These are phyloP conservation scores for Argya squamiceps DNA, from an alignment of 2,797 vertebrate genomes.

Conservation along the genomic window DNA sequence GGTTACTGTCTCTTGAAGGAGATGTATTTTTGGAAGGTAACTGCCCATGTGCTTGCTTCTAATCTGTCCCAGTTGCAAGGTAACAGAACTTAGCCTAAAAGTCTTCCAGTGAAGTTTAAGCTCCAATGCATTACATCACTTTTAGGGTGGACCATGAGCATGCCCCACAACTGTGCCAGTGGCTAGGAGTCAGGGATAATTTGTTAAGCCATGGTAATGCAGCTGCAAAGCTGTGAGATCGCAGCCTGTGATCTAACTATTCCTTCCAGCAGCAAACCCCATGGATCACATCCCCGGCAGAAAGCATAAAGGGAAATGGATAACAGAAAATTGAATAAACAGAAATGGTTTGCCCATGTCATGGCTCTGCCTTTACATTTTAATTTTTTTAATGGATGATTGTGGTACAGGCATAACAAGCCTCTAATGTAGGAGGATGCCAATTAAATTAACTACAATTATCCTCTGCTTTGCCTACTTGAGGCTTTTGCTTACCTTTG, in stretches of 20 bases:
- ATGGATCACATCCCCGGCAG: fast-evolving
- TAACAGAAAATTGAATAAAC: neutral
- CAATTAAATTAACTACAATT: neutral
- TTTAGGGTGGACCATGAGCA: neutral
- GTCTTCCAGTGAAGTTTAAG: neutral
- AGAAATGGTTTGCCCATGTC: neutral
- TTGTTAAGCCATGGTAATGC: neutral
- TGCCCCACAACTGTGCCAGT: neutral
- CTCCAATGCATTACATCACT: neutral
- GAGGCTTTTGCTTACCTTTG: neutral
- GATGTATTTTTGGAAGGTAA: neutral
- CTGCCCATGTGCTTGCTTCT: neutral
- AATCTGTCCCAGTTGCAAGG: neutral
- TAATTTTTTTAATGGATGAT: neutral
- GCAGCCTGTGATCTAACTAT: neutral
- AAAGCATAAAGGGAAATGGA: neutral
- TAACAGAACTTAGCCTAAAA: neutral
- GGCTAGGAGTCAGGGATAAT: neutral
- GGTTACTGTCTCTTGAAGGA: neutral
- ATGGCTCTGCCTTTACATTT: neutral
- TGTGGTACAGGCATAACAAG: neutral
- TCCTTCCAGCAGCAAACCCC: neutral
- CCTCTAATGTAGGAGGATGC: neutral
- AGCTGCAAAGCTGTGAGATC: fast-evolving
- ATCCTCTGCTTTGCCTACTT: neutral